A percentile compares a stretch with the other conserved stretches of the same genome.
Conservation (phyloP, 2,113 vertebrate species). For the Cynocephalus volans region DNA sequence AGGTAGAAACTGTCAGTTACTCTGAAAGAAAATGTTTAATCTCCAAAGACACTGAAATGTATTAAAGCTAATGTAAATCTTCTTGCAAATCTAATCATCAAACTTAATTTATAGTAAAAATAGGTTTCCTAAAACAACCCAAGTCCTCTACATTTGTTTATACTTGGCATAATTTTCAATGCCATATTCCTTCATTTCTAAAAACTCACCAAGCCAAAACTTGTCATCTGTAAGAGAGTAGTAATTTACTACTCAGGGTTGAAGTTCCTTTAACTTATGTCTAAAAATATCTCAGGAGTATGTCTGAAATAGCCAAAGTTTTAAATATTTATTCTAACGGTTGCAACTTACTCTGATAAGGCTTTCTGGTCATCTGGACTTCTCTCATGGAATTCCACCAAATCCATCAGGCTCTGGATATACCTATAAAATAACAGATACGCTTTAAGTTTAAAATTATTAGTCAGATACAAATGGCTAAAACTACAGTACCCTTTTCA, state of each 20-base stretch:
- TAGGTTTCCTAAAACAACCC: not conserved
- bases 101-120: conserved; percentile 27
- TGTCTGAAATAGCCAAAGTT: conserved; percentile 19
- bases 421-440: conserved; percentile 86
- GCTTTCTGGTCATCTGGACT: conserved; percentile 94
- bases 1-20: not conserved
- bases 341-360: conserved; percentile 92
- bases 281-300: not conserved
- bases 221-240: not conserved
- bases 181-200: not conserved
- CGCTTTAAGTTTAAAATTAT: conserved; percentile 31
- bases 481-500: not conserved
- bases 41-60: not conserved
- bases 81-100: not conserved
- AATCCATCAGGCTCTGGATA: conserved; percentile 95
- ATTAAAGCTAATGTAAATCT: not conserved
- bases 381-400: conserved; percentile 96
- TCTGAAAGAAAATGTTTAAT: not conserved
- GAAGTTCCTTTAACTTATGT: not conserved
- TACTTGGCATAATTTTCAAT: not conserved
- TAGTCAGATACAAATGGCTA: not conserved
- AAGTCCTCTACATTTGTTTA: not conserved
- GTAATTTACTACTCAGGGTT: not conserved
- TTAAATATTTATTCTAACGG: not conserved
- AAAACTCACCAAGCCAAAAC: not conserved